These are phyloP conservation scores for Nannoperca australis DNA, from an alignment of 2,797 vertebrate species.

Conservation along the genomic window DNA sequence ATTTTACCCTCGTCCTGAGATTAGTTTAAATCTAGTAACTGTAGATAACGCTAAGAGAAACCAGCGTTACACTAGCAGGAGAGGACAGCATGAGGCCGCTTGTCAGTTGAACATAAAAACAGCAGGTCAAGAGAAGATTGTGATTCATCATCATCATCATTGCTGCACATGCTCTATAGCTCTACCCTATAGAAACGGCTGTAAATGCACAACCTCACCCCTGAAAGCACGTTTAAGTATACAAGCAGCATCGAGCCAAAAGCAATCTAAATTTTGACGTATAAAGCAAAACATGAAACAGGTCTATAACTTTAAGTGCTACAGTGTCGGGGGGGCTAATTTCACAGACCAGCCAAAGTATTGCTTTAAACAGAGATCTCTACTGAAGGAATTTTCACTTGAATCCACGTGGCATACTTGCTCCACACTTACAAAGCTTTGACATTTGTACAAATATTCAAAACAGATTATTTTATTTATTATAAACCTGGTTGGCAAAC, in stretches of 20 bases:
- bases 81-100: background rate
- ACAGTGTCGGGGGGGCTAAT: background rate
- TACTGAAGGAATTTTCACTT: background rate
- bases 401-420: conserved; percentile 25
- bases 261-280: conserved; percentile 14
- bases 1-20: no score
- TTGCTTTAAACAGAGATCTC: conserved; percentile 34
- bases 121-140: background rate
- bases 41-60: no score
- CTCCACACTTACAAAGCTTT: conserved; percentile 1
- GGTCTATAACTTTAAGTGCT: conserved; percentile 19
- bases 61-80: background rate
- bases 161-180: background rate
- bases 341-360: conserved; percentile 17
- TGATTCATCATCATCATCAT: no score
- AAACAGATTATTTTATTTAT: conserved; percentile 4
- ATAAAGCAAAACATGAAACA: conserved; percentile 21
- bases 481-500: background rate
- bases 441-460: conserved; percentile 4
- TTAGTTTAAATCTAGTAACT: no score
- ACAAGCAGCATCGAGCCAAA: background rate
- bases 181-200: conserved; percentile 3
- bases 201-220: background rate
- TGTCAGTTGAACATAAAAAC: background rate
- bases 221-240: conserved; percentile 6